These are phyloP conservation scores for Lysiphlebus fabarum DNA, from an alignment of 1,140 invertebrate species.

Conservation along the genomic window DNA sequence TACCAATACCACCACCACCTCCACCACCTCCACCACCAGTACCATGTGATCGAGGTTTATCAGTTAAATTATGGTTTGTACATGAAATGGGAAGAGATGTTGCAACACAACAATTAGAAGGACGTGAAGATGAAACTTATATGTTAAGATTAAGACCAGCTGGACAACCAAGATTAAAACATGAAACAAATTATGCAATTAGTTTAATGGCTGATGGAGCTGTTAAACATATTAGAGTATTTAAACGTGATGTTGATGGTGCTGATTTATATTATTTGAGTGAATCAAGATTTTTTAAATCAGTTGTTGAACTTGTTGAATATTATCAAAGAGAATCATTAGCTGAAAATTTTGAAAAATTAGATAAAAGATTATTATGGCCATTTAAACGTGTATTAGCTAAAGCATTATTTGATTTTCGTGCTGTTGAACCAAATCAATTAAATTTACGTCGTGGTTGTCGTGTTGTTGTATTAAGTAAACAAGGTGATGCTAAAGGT, in stretches of 20 bases:
- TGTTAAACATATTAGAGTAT: slow-evolving; percentile 91
- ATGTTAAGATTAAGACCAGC: slow-evolving; percentile 78
- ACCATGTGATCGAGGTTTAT: slow-evolving; percentile 58
- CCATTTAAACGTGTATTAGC: slow-evolving; percentile 72
- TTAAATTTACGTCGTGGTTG: slow-evolving; percentile 74
- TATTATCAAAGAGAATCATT: slow-evolving; percentile 87
- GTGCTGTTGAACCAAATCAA: slow-evolving; percentile 71
- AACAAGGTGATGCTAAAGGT: slow-evolving; percentile 73
- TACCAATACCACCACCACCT: slow-evolving; percentile 59
- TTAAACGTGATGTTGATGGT: slow-evolving; percentile 60
- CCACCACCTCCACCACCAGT: slow-evolving; percentile 55
- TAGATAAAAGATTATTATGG: slow-evolving; percentile 73
- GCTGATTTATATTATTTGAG: slow-evolving; percentile 72
- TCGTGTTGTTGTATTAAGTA: slow-evolving; percentile 72
- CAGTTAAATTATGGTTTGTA: slow-evolving; percentile 71
- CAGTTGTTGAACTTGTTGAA: slow-evolving; percentile 81
- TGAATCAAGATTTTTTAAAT: slow-evolving; percentile 85
- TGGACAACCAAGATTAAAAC: slow-evolving; percentile 49
- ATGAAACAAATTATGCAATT: slow-evolving; percentile 78
- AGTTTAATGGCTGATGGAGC: slow-evolving; percentile 81
- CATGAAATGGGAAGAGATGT: slow-evolving; percentile 83
- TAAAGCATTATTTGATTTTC: slow-evolving; percentile 73
- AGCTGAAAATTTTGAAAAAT: slow-evolving; percentile 85
- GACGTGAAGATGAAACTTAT: slow-evolving; percentile 82
- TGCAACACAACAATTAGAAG: slow-evolving; percentile 74